A percentile compares a stretch with the other conserved stretches of the same genome.
These are phyloP conservation scores for Falco cherrug DNA, from an alignment of 2,797 vertebrate genomes.

Conservation along the genomic window DNA sequence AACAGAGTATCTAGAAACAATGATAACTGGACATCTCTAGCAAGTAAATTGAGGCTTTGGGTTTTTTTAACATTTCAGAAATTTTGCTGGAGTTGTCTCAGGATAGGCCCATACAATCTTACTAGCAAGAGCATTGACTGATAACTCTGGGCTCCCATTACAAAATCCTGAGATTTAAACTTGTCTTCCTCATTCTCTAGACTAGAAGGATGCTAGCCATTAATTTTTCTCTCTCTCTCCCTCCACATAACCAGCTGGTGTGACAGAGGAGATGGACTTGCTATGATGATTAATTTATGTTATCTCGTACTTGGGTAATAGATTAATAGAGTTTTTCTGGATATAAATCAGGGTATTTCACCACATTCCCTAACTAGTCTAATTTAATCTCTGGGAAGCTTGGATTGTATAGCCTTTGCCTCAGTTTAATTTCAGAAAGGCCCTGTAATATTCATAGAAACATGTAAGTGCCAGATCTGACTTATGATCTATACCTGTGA, in stretches of 20 bases:
- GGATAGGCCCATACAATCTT: background rate
- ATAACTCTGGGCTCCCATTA: background rate
- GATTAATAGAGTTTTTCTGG: background rate
- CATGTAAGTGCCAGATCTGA: conserved; percentile 33
- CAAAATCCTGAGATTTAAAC: background rate
- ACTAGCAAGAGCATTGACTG: background rate
- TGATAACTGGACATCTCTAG: background rate
- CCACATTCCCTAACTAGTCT: background rate
- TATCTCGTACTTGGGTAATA: background rate
- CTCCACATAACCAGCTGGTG: background rate
- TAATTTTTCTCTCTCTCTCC: background rate
- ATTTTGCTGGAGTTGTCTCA: background rate
- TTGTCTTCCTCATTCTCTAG: background rate
- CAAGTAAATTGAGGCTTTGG: background rate
- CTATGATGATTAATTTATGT: background rate
- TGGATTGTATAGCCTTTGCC: background rate
- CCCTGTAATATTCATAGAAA: conserved; percentile 38
- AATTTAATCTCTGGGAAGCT: background rate
- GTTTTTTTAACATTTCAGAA: background rate
- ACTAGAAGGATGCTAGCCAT: background rate
- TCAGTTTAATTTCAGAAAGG: conserved; percentile 29
- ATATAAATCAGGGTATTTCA: background rate
- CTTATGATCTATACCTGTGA: conserved; percentile 36
- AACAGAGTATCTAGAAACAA: background rate
- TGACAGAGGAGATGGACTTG: background rate